Base-by-base conservation (phyloP, 2,113 vertebrate species). In the Notiomystis cincta region DNA sequence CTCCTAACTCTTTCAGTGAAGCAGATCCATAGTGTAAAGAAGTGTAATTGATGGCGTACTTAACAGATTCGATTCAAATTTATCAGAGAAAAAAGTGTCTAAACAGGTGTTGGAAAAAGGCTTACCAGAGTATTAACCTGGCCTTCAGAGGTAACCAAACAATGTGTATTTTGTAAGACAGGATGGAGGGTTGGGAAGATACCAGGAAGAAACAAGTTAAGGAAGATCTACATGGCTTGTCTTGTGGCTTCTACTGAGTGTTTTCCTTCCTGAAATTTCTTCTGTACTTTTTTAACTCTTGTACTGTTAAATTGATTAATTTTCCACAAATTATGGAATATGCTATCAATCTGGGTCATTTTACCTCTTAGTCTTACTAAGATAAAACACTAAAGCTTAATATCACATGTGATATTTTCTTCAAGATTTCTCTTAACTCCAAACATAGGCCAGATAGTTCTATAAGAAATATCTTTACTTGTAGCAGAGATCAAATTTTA, bases 1-100 rank as follows among this genome's bases (percentile, higher is more conserved):
- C 73, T 82, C 77, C 65, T 48, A 72, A 65, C 53, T 94, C 73
- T 71, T 93, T 85, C 57, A 65, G 28, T 85, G 85, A 57, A 71
- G 50, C 35, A 82, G 84, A 96, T 95, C 62, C 38, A 53, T 76
- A 94, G 66, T 50, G 42, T 85, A 87, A 93, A 95, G 83, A 60
- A 93, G 70, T 30, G 4, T 85, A 87, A 94, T 80, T 91, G 84
- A 89, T 95, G 50, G 89, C 70, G 25, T 76, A 85, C 78, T 96
- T 96, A 72, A 65, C 31, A 66, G 66, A 85, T 91, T 93, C 0
- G 4, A 96, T 95, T 79, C 40, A 90, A 85, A 85, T 72, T 64
- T 91, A 18, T 90, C 37, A 71, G 76, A 5, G 78, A 69, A 90
- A 91, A 54, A 61, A 23, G 15, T 19, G 31, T 85, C 53, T 87